Evolutionary conservation across 2,888 invertebrate species (phyloP), one percentile per base, ranked within the genome.

Genomic region (Cephus sareptanus): DNA sequence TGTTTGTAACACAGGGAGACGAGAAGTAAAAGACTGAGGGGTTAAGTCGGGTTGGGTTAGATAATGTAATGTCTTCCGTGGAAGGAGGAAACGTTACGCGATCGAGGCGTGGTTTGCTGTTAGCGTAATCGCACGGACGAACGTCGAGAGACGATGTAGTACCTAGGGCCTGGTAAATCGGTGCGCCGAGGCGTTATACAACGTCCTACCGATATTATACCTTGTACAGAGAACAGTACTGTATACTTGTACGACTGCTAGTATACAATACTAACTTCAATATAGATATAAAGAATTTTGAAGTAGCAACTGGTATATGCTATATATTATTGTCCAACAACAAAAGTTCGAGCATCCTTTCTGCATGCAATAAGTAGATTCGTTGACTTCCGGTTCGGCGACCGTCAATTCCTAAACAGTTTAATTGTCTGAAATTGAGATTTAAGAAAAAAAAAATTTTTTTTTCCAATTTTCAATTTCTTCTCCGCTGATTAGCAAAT

Each of bases 51-150:
- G 78, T 56, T 23, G 70, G 37, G 71, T 35, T 73, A 75, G 77
- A 56, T 56, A 74, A 77, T 75, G 75, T 83, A 85, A 86, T 85
- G 83, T 83, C 82, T 87, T 86, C 83, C 83, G 83, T 82, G 84
- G 85, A 88, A 88, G 85, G 85, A 87, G 88, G 87, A 88, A 87
- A 88, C 82, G 83, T 79, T 82, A 81, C 80, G 79, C 81, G 81
- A 83, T 81, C 83, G 83, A 87, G 88, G 86, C 83, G 87, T 86
- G 86, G 86, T 82, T 75, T 80, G 71, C 71, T 23, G 71, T 31
- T 70, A 71, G n/a, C 71, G 33, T 71, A 71, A 71, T 71, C 71
- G 71, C 33, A 34, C 71, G 31, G 71, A 30, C 31, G 71, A 15
- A 34, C 71, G 71, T 71, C 33, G 71, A 34, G 56, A 56, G 56